Percentiles rank a stretch among this genome's conserved stretches.
These are phyloP conservation scores for Orthosia cruda DNA, from an alignment of 2,888 invertebrate genomes.

Conservation along the genomic window DNA sequence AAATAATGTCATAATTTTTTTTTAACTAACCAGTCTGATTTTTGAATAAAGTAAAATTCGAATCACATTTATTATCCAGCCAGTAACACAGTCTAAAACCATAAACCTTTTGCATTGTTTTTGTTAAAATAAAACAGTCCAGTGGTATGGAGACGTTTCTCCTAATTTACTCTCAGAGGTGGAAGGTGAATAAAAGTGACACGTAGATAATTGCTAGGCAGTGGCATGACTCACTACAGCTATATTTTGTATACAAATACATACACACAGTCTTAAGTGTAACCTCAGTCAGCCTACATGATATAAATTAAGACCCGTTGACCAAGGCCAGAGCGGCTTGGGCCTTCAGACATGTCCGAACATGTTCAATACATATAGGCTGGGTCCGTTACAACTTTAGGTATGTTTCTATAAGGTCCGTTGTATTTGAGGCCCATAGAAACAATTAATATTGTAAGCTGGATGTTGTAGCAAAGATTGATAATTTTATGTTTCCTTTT, in stretches of 20 bases:
- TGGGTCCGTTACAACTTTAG: not conserved
- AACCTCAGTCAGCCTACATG: conserved; percentile 63
- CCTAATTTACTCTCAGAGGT: conserved; percentile 31
- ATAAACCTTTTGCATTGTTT: not conserved
- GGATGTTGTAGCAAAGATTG: not conserved
- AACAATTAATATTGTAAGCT: not conserved
- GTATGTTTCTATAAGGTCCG: conserved; percentile 5
- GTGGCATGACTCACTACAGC: conserved; percentile 50
- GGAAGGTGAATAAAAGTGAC: conserved; percentile 46
- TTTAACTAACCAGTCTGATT: not conserved
- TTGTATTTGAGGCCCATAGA: conserved; percentile 8
- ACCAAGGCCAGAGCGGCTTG: conserved; percentile 62
- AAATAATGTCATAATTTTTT: conserved; percentile 6
- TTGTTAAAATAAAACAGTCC: not conserved
- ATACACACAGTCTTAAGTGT: conserved; percentile 41
- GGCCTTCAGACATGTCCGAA: conserved; percentile 71
- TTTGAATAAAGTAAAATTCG: not conserved
- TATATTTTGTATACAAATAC: conserved; percentile 59
- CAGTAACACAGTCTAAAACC: not conserved
- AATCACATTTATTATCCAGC: not conserved
- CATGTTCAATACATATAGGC: conserved; percentile 62
- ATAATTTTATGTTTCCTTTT: conserved; percentile 2
- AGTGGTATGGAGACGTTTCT: conserved; percentile 6
- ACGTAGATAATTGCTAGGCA: conserved; percentile 37
- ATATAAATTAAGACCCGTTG: conserved; percentile 57